Evolutionary conservation across 2,113 vertebrate genomes (phyloP), one percentile per base, ranked within the genome.

Genomic region (Cyanoramphus novaezelandiae): DNA sequence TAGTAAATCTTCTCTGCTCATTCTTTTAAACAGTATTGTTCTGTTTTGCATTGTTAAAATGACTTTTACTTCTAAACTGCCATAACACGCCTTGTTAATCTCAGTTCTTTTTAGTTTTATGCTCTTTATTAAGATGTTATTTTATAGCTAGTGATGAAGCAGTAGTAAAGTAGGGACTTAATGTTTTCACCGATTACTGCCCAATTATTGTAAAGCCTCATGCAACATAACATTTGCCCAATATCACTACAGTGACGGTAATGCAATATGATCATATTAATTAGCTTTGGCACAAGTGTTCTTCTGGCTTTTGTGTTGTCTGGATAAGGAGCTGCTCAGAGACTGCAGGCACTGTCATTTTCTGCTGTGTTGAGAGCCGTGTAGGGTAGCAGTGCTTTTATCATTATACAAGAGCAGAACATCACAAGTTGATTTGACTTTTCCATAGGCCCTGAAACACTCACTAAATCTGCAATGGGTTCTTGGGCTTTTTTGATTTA

Each of bases 111-210:
- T 79, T 82, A 72, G 62, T 50, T 93, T 93, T 93, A 84, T 82
- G 67, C 13, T 88, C 72, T 86, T 88, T 96, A 75, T 88, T 78
- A 71, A 67, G 46, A 59, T 93, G n/a, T 63, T 89, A 33, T 59
- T 97, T 96, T 93, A 91, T 81, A 60, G 59, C 68, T 72, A 46
- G 65, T 46, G 88, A 65, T 82, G 77, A 86, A 93, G 69, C 74
- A 84, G 75, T 76, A 77, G 86, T 94, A 91, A 93, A 95, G 76
- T 27, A 82, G 37, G 28, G 53, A 67, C 74, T 74, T 91, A 72
- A 77, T 96, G 80, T 84, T 95, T 94, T 91, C 77, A 69, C 77
- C 96, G 86, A 91, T 96, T 94, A 92, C 81, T 82, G 55, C 59
- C 46, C 67, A 82, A 79, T 88, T 92, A 84, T n/a, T 76, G 31